These are phyloP conservation scores for Margarornis squamiger DNA, from an alignment of 2,797 vertebrate genomes.

Conservation along the genomic window DNA sequence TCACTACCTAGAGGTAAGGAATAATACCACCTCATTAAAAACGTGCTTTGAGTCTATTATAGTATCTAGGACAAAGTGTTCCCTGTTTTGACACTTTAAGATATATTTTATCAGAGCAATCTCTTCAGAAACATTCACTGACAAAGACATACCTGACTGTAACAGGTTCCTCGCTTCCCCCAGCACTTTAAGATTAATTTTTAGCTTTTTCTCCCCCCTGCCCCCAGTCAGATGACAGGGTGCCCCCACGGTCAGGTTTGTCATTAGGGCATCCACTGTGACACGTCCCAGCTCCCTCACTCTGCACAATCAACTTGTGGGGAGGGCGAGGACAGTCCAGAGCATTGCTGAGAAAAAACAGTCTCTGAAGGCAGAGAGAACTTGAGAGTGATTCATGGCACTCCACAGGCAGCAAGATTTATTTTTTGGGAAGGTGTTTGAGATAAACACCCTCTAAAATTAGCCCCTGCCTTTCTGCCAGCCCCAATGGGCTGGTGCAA, in stretches of 20 bases:
- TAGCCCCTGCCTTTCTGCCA: constrained; percentile 7
- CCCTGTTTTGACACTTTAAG: constrained; percentile 40
- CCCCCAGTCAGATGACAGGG: background rate
- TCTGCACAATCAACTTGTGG: accelerated
- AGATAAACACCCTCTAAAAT: constrained; percentile 49
- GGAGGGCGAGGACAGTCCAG: background rate
- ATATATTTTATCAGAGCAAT: constrained; percentile 17
- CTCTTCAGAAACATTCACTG: constrained; percentile 25
- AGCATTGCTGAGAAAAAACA: background rate
- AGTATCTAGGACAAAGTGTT: constrained; percentile 57
- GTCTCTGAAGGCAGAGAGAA: background rate
- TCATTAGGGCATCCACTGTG: background rate
- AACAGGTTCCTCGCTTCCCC: background rate
- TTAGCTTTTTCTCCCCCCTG: background rate
- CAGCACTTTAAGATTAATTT: background rate
- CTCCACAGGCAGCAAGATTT: background rate
- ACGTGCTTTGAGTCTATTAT: constrained; percentile 11
- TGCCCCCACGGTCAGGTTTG: background rate
- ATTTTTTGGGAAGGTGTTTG: background rate
- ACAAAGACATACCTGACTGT: background rate
- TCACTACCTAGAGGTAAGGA: background rate
- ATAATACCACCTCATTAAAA: constrained; percentile 33
- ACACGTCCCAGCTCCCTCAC: background rate
- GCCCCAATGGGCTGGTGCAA: background rate
- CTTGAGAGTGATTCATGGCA: background rate